These are phyloP conservation scores for Pandion haliaetus DNA, from an alignment of 2,113 vertebrate species.

Conservation along the genomic window DNA sequence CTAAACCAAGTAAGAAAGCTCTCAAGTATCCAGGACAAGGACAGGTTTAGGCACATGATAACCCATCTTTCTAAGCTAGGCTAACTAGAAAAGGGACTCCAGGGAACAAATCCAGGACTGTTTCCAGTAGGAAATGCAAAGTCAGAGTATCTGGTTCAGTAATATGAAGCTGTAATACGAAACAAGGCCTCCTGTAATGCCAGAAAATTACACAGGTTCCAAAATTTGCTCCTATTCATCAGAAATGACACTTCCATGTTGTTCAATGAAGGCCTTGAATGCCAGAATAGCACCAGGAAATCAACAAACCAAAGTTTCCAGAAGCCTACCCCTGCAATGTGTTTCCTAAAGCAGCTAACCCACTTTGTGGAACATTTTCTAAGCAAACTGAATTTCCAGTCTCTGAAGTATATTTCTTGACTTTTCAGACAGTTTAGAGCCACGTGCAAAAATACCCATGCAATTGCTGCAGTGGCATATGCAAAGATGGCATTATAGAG, in stretches of 20 bases:
- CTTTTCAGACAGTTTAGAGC: not conserved
- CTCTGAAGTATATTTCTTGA: not conserved
- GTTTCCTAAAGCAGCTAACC: not conserved
- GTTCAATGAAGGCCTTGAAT: not conserved
- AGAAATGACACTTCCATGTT: not conserved
- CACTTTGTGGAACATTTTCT: not conserved
- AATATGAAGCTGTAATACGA: not conserved
- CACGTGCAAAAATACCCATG: fast-evolving
- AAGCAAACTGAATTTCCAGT: not conserved
- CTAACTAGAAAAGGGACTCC: not conserved
- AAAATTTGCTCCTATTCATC: not conserved
- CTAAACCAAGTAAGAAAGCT: not conserved
- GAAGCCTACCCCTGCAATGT: not conserved
- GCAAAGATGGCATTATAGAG: no score
- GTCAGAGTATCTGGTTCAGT: not conserved
- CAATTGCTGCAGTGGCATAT: fast-evolving
- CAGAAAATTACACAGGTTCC: not conserved
- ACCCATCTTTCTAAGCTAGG: not conserved
- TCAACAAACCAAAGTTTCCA: not conserved
- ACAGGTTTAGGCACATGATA: not conserved
- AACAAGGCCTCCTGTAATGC: not conserved
- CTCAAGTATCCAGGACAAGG: not conserved
- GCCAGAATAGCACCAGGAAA: not conserved
- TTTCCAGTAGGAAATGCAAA: not conserved
- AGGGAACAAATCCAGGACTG: not conserved